Evolutionary conservation across 1,140 invertebrate genomes (phyloP).

Genomic region (Lepidostoma basale): DNA sequence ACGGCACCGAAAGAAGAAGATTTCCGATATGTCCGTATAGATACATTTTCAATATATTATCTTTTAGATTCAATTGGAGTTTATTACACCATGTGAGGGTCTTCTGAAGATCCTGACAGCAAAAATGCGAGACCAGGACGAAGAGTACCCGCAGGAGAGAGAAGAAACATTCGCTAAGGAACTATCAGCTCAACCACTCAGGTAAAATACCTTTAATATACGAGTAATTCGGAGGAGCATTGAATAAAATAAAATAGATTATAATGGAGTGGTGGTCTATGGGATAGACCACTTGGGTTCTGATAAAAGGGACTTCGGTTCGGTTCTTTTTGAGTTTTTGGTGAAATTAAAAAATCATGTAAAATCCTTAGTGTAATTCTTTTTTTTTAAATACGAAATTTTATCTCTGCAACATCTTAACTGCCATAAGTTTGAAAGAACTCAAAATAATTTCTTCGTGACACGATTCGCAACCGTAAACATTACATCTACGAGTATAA

Average conservation of each 20-base stretch:
- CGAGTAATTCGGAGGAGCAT: not conserved
- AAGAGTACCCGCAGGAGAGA: constrained; percentile 58
- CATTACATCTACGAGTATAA: too few species aligned
- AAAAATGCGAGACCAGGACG: constrained; percentile 56
- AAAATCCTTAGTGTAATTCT: too few species aligned
- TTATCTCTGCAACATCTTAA: too few species aligned
- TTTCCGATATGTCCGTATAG: not conserved
- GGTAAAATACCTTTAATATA: constrained; percentile 48
- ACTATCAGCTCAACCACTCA: constrained; percentile 55
- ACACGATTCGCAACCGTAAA: too few species aligned
- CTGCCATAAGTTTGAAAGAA: too few species aligned
- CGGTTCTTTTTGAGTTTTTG: too few species aligned
- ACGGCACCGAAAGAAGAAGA: too few species aligned
- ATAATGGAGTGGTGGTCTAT: too few species aligned
- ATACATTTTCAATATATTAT: not conserved
- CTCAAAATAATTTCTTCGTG: too few species aligned
- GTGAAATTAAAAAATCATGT: too few species aligned
- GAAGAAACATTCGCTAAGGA: constrained; percentile 59
- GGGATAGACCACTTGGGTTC: not conserved
- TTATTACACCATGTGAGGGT: constrained; percentile 66
- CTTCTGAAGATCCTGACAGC: constrained; percentile 59
- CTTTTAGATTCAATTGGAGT: constrained; percentile 59
- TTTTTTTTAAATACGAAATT: too few species aligned
- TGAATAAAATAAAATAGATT: not conserved
- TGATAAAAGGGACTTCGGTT: not conserved